Percentiles rank a stretch among this genome's conserved stretches.
phyloP scores from a whole-genome alignment of 2,888 invertebrate genomes.

The Phorcus lineatus region DNA sequence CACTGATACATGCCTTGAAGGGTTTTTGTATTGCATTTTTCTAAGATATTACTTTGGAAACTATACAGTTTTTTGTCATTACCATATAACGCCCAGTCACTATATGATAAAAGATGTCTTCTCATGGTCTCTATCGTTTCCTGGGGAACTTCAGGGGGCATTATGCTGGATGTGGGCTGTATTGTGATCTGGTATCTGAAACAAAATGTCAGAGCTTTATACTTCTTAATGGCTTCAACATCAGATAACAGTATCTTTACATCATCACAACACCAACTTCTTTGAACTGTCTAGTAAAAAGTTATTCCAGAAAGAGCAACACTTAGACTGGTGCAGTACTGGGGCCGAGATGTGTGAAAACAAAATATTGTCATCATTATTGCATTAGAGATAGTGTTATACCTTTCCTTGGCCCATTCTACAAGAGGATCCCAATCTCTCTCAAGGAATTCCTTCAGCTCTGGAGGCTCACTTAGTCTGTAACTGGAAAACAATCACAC shows the following conservation, averaged over 20 bases:
- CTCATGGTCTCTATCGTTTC: slow-evolving; percentile 83
- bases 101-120: slow-evolving; percentile 88
- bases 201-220: slow-evolving; percentile 32
- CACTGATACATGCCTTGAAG: no score
- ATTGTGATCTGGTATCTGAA: slow-evolving; percentile 82
- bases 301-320: no score
- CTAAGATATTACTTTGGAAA: no score
- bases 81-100: slow-evolving; percentile 89
- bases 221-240: background rate
- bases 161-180: slow-evolving; percentile 83
- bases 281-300: no score
- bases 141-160: slow-evolving; percentile 81
- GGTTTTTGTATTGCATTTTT: no score
- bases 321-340: no score
- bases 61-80: slow-evolving; percentile 48
- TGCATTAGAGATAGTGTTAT: background rate
- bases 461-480: slow-evolving; percentile 81
- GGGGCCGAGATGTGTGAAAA: no score
- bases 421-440: slow-evolving; percentile 93
- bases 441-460: slow-evolving; percentile 85
- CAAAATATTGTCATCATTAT: no score
- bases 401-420: slow-evolving; percentile 89
- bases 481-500: slow-evolving; percentile 63
- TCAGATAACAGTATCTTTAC: no score
- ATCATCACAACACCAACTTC: no score